A percentile compares a stretch with the other conserved stretches of the same genome.
Evolutionary conservation across 2,888 invertebrate species (phyloP).

Genomic region (Trissolcus japonicus): DNA sequence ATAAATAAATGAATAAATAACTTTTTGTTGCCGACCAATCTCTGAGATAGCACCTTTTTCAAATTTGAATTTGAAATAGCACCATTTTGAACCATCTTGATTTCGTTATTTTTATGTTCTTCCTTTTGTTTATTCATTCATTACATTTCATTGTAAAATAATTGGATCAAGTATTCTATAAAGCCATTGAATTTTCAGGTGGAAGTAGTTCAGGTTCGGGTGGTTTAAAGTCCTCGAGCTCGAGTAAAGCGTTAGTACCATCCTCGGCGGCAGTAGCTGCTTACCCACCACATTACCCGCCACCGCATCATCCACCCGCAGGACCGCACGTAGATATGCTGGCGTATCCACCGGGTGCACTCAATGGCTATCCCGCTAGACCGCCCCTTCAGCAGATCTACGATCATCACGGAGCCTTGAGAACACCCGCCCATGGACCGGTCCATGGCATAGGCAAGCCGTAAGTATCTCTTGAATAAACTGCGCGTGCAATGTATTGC

Average conservation of each 20-base stretch:
- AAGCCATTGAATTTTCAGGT: slow-evolving; percentile 74
- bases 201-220: slow-evolving; percentile 77
- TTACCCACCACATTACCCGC: slow-evolving; percentile 75
- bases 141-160: too few species aligned
- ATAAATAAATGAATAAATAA: too few species aligned
- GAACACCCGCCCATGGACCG: slow-evolving; percentile 80
- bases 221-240: slow-evolving; percentile 77
- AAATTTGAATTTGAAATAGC: too few species aligned
- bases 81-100: too few species aligned
- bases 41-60: too few species aligned
- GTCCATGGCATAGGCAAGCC: slow-evolving; percentile 88
- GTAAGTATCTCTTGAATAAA: slow-evolving; percentile 79
- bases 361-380: slow-evolving; percentile 81
- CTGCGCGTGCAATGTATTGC: slow-evolving; percentile 36
- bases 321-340: slow-evolving; percentile 75
- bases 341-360: slow-evolving; percentile 79
- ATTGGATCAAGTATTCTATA: too few species aligned
- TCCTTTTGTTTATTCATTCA: too few species aligned
- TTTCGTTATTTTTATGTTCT: too few species aligned
- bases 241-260: slow-evolving; percentile 77
- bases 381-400: slow-evolving; percentile 82
- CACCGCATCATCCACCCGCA: slow-evolving; percentile 74
- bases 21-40: too few species aligned
- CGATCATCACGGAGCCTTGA: slow-evolving; percentile 83
- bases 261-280: slow-evolving; percentile 71